phyloP scores from a whole-genome alignment of 1,140 invertebrate species.

The Fopius arisanus region DNA sequence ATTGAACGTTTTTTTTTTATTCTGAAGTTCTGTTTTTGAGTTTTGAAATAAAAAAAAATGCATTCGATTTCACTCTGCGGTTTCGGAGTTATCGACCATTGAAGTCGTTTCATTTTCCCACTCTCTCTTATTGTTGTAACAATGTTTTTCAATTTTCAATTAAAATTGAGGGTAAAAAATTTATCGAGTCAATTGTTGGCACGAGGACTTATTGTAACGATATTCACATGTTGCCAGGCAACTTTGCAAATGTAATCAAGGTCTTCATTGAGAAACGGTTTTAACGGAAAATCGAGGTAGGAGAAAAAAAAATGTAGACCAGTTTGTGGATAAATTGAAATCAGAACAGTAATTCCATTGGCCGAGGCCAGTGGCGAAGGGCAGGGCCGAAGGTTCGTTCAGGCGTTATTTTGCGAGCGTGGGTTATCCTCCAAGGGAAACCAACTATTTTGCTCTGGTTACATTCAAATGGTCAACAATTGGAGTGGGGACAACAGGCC shows the following conservation, averaged over 20 bases:
- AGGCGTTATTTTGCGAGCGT: not conserved
- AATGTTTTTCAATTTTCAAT: too few species aligned
- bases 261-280: not conserved
- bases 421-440: not conserved
- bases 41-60: too few species aligned
- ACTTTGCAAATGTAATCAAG: not conserved
- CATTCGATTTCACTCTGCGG: too few species aligned
- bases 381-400: slow-evolving; percentile 6
- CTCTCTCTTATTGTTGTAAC: too few species aligned
- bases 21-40: too few species aligned
- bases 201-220: not conserved
- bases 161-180: too few species aligned
- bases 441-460: not conserved
- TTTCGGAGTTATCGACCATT: too few species aligned
- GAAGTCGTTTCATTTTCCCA: too few species aligned
- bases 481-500: slow-evolving; percentile 13
- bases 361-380: not conserved
- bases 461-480: slow-evolving; percentile 5
- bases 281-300: slow-evolving; percentile 12
- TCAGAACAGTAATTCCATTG: slow-evolving; percentile 15
- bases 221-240: not conserved
- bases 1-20: too few species aligned
- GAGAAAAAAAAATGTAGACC: slow-evolving; percentile 19
- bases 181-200: too few species aligned
- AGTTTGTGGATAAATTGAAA: slow-evolving; percentile 16